Evolutionary conservation across 1,140 invertebrate genomes (phyloP).

Genomic region (Agrypnia vestita): DNA sequence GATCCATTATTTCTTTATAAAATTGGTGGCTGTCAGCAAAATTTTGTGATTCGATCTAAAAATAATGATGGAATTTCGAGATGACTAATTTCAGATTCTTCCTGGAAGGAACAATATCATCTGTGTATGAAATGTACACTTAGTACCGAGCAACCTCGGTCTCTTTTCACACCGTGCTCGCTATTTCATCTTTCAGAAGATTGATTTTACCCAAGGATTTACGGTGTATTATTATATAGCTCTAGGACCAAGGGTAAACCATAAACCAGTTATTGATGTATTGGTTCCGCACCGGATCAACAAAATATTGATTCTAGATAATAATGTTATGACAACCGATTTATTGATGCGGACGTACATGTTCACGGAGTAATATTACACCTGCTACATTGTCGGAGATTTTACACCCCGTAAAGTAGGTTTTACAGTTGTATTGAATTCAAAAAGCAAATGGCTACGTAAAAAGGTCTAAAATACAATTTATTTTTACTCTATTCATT

Average conservation of each 20-base stretch:
- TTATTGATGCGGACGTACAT: not conserved
- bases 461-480: not conserved
- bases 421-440: not conserved
- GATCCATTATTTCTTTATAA: too few relatives aligned
- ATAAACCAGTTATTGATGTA: constrained; percentile 33
- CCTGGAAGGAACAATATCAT: too few relatives aligned
- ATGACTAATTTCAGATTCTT: too few relatives aligned
- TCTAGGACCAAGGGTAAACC: not conserved
- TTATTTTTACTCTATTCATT: too few relatives aligned
- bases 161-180: too few relatives aligned
- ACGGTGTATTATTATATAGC: not conserved
- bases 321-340: not conserved
- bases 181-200: too few relatives aligned
- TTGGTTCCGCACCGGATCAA: not conserved
- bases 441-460: not conserved
- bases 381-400: not conserved
- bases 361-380: too few relatives aligned
- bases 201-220: constrained; percentile 27
- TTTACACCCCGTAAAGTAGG: not conserved
- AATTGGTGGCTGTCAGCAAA: too few relatives aligned
- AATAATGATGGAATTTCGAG: too few relatives aligned
- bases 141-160: too few relatives aligned
- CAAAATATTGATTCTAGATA: constrained; percentile 28
- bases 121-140: too few relatives aligned
- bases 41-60: too few relatives aligned